Evolutionary conservation across 2,797 vertebrate species (phyloP).

Genomic region (Enteromius mattozi): DNA sequence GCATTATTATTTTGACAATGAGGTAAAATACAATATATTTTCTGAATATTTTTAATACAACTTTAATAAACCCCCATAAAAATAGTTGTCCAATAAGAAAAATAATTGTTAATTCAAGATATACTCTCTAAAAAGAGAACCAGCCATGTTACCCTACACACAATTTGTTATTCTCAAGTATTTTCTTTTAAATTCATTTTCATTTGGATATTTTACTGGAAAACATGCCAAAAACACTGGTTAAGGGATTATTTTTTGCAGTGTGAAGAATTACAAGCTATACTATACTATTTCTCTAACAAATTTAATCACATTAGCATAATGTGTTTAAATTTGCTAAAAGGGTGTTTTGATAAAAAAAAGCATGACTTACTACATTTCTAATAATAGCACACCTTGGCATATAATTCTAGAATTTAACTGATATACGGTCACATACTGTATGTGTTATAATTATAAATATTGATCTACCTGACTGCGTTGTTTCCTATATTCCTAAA

Average conservation of each 20-base stretch:
- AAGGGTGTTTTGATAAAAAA: background rate
- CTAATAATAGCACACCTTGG: background rate
- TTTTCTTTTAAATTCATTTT: background rate
- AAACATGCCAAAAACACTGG: background rate
- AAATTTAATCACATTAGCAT: background rate
- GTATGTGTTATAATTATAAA: background rate
- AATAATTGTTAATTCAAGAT: background rate
- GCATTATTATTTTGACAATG: background rate
- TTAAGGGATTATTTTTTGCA: background rate
- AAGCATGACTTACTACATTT: background rate
- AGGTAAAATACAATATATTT: background rate
- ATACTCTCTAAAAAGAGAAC: background rate
- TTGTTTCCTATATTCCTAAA: background rate
- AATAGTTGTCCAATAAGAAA: background rate
- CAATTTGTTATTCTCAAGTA: background rate
- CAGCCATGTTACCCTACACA: background rate
- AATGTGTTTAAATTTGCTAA: background rate
- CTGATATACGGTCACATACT: background rate
- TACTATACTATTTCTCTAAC: background rate
- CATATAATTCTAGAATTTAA: background rate
- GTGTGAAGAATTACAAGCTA: background rate
- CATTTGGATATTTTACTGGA: background rate
- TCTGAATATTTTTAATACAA: background rate
- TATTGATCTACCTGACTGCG: slow-evolving; percentile 12
- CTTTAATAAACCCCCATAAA: background rate